These are phyloP conservation scores for Ochropleura leucogaster DNA, from an alignment of 2,888 invertebrate genomes.

Conservation along the genomic window DNA sequence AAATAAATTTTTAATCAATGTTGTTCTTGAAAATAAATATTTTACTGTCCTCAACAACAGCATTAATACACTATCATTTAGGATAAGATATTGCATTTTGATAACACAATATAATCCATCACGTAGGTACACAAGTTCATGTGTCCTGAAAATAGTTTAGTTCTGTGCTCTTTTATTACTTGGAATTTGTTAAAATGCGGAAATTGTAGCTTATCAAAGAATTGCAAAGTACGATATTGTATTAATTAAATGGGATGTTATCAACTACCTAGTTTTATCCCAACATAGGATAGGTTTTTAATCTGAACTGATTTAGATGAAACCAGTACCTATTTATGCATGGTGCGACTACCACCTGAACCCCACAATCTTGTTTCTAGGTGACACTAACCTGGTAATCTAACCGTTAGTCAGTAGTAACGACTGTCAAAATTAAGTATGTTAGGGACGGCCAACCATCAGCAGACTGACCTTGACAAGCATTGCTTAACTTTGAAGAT, in stretches of 20 bases:
- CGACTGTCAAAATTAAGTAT: too few relatives aligned
- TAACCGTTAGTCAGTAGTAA: too few relatives aligned
- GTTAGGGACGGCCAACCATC: too few relatives aligned
- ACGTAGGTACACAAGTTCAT: conserved; percentile 14
- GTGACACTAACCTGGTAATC: too few relatives aligned
- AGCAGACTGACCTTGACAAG: too few relatives aligned
- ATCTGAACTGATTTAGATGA: too few relatives aligned
- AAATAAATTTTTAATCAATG: background rate
- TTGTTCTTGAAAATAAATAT: background rate
- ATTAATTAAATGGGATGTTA: background rate
- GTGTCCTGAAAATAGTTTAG: background rate
- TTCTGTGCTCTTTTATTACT: background rate
- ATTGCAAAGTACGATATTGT: background rate
- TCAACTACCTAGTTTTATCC: too few relatives aligned
- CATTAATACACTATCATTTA: background rate
- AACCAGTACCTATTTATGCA: too few relatives aligned
- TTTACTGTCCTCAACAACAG: background rate
- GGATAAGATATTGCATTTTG: conserved; percentile 15
- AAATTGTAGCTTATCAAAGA: background rate
- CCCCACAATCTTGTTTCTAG: too few relatives aligned
- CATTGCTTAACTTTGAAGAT: too few relatives aligned
- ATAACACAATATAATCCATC: background rate
- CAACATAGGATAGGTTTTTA: too few relatives aligned
- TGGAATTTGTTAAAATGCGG: background rate
- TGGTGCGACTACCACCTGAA: too few relatives aligned